These are phyloP conservation scores for Petrocephalus microphthalmus DNA, from an alignment of 2,113 vertebrate genomes.

Conservation along the genomic window DNA sequence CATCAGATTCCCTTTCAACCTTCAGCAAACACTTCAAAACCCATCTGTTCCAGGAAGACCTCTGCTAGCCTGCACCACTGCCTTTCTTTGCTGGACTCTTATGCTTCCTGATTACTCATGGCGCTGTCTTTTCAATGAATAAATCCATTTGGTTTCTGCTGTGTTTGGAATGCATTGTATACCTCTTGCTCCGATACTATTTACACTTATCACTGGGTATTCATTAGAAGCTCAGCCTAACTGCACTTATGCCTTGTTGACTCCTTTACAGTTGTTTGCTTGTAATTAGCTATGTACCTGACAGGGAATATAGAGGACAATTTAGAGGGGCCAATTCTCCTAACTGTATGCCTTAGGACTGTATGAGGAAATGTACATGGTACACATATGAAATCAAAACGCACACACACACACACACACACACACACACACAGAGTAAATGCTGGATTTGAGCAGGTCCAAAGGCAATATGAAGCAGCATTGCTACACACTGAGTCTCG, in stretches of 20 bases:
- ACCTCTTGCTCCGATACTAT: background rate
- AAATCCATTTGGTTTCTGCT: background rate
- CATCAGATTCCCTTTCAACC: background rate
- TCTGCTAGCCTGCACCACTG: background rate
- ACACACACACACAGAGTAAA: background rate
- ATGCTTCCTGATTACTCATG: background rate
- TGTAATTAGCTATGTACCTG: background rate
- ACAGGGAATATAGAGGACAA: background rate
- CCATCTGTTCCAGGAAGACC: background rate
- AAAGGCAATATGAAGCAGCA: background rate
- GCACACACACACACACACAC: background rate
- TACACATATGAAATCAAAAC: background rate
- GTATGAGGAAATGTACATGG: background rate
- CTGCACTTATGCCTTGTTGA: background rate
- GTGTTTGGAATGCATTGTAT: background rate
- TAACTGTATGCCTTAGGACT: background rate
- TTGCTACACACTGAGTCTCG: background rate
- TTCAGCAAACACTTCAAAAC: background rate
- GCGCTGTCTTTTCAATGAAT: background rate
- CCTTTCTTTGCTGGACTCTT: background rate
- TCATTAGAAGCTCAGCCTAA: background rate
- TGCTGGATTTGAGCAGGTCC: background rate
- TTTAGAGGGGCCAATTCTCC: background rate
- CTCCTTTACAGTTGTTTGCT: background rate
- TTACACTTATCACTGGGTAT: background rate